These are phyloP conservation scores for Formica exsecta DNA, from an alignment of 1,140 invertebrate genomes.

Conservation along the genomic window DNA sequence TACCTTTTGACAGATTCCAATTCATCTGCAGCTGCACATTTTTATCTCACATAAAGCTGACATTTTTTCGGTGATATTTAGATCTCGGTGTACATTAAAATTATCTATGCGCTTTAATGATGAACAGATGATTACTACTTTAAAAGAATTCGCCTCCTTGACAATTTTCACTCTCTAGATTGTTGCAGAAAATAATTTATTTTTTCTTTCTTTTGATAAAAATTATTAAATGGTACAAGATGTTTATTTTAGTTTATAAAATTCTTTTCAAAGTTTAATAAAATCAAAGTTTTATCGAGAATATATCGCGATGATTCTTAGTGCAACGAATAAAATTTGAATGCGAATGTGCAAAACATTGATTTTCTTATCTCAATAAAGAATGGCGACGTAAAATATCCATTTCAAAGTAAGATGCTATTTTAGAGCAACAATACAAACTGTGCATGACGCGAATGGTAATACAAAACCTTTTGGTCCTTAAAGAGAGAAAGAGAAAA, in stretches of 20 bases:
- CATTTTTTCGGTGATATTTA: not conserved
- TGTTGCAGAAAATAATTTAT: conserved; percentile 5
- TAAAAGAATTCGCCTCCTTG: conserved; percentile 1
- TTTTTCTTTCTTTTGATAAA: not conserved
- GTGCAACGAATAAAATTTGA: not conserved
- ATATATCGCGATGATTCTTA: not conserved
- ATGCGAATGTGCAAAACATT: not conserved
- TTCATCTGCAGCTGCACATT: conserved; percentile 38
- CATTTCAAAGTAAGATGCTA: not conserved
- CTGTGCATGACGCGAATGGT: not conserved
- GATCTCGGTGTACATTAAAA: not conserved
- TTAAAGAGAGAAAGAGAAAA: conserved; percentile 16
- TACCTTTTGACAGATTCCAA: conserved; percentile 56
- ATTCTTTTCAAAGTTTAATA: not conserved
- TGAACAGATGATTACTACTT: conserved; percentile 15
- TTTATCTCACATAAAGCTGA: not conserved
- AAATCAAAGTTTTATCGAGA: not conserved
- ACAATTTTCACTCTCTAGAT: not conserved
- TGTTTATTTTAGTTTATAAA: not conserved
- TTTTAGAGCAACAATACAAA: not conserved
- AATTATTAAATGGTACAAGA: not conserved
- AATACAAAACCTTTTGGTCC: conserved; percentile 14
- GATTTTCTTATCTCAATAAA: not conserved
- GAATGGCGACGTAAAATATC: conserved; percentile 3
- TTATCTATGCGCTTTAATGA: conserved; percentile 28